Evolutionary conservation across 2,797 vertebrate species (phyloP).

Genomic region (Eleutherodactylus coqui): DNA sequence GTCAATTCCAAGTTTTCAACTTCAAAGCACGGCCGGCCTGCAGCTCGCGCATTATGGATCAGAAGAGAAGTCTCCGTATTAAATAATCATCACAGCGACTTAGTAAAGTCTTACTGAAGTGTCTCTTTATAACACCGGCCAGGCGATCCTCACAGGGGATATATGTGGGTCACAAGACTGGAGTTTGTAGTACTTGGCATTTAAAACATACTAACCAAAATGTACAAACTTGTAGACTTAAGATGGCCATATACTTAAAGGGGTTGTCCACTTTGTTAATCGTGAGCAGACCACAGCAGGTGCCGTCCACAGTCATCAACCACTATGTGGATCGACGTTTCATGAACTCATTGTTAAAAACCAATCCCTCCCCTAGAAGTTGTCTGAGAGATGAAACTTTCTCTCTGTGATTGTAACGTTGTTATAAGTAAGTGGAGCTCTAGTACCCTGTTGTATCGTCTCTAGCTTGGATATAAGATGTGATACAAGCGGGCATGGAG

Average conservation of each 20-base stretch:
- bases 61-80: conserved; percentile 24
- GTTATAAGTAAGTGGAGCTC: too few relatives aligned
- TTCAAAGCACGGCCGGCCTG: conserved; percentile 33
- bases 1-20: conserved; percentile 3
- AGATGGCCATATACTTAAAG: too few relatives aligned
- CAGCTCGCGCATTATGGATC: conserved; percentile 29
- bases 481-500: too few relatives aligned
- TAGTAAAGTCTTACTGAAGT: conserved; percentile 13
- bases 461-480: too few relatives aligned
- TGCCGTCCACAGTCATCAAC: too few relatives aligned
- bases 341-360: too few relatives aligned
- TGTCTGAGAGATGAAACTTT: too few relatives aligned
- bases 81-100: conserved; percentile 52
- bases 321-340: too few relatives aligned
- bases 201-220: background rate
- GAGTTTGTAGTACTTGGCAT: conserved; percentile 7
- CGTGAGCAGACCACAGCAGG: too few relatives aligned
- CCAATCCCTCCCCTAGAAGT: too few relatives aligned
- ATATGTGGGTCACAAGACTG: conserved; percentile 23
- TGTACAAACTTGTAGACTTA: background rate
- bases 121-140: background rate
- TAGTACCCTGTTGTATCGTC: too few relatives aligned
- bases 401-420: too few relatives aligned
- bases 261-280: background rate
- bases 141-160: background rate